A percentile compares a stretch with the other conserved stretches of the same genome.
These are phyloP conservation scores for Pharmacophagus antenor DNA, from an alignment of 2,888 invertebrate genomes.

Conservation along the genomic window DNA sequence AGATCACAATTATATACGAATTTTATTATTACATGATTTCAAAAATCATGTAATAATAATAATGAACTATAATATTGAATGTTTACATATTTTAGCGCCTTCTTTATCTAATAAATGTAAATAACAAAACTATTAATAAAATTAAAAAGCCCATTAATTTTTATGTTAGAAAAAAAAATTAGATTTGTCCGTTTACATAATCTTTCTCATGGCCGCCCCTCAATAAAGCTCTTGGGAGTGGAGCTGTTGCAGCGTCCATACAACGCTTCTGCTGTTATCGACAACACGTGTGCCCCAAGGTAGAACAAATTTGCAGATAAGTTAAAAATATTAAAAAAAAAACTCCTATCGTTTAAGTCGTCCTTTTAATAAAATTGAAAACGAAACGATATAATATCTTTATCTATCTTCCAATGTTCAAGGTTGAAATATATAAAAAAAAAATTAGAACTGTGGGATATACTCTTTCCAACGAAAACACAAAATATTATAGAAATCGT, in stretches of 20 bases:
- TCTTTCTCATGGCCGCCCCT: slow-evolving; percentile 4
- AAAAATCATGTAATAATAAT: too few species aligned
- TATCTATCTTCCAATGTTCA: too few species aligned
- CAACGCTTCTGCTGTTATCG: slow-evolving; percentile 54
- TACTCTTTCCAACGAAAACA: too few species aligned
- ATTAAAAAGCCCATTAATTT: background rate
- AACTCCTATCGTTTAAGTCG: background rate
- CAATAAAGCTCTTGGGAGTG: slow-evolving; percentile 26
- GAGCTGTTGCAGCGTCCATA: slow-evolving; percentile 39
- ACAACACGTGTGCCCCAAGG: slow-evolving; percentile 44
- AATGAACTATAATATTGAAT: too few species aligned
- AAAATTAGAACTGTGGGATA: too few species aligned
- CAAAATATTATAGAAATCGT: too few species aligned
- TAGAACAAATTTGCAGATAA: slow-evolving; percentile 21
- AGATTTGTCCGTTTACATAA: slow-evolving; percentile 16
- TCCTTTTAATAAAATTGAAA: background rate
- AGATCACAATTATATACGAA: too few species aligned
- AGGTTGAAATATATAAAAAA: too few species aligned
- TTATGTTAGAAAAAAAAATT: background rate
- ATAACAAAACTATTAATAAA: too few species aligned
- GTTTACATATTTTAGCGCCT: too few species aligned
- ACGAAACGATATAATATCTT: background rate
- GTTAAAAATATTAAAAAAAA: slow-evolving; percentile 13
- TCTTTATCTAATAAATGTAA: too few species aligned
- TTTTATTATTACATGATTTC: too few species aligned